Evolutionary conservation across 1,140 invertebrate species (phyloP), one percentile per base, ranked within the genome.

Genomic region (Psix sp.): DNA sequence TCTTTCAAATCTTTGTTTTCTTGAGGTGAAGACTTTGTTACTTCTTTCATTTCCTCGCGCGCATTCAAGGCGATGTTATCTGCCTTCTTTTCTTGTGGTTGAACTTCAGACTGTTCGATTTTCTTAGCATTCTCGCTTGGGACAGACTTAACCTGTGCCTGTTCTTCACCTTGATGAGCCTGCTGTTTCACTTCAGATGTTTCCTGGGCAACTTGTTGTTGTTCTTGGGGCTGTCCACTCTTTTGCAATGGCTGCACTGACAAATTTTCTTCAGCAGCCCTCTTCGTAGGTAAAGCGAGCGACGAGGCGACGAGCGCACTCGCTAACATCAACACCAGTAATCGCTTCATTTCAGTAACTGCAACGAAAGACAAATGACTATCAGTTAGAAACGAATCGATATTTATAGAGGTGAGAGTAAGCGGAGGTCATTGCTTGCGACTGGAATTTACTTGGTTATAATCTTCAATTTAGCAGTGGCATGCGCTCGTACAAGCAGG

Each of bases 391-490:
- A 42, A 9, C 3, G 26, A 48, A 5, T 48, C 7, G 59, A 1
- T 18, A 11, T 31, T 11, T 20, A 15, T 10, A 48, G 42, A 54
- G 49, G 38, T 54, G 48, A 49, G 54, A 36, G 36, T 20, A 42
- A 57, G 18, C 31, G 57, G 77, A 74, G 72, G 68, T 75, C 76
- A 62, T 67, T 71, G 76, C 56, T 74, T 70, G 74, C 43, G 40
- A 72, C 48, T 36, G 56, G 67, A 77, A 65, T 72, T 51, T 56
- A 40, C 62, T 72, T 48, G 62, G 42, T 66, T 31, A 43, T 67
- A 82, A 83, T 82, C 74, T 81, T 81, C 72, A 66, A 83, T 78
- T 83, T 83, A 82, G 72, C 29, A 33, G 60, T 63, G 72, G 54
- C 52, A 49, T 72, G 77, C 68, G 66, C 71, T 54, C 31, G 72